Percentiles rank a stretch among this genome's conserved stretches.
phyloP scores from a whole-genome alignment of 1,140 invertebrate species.

The Oncopodura yosiiana region DNA sequence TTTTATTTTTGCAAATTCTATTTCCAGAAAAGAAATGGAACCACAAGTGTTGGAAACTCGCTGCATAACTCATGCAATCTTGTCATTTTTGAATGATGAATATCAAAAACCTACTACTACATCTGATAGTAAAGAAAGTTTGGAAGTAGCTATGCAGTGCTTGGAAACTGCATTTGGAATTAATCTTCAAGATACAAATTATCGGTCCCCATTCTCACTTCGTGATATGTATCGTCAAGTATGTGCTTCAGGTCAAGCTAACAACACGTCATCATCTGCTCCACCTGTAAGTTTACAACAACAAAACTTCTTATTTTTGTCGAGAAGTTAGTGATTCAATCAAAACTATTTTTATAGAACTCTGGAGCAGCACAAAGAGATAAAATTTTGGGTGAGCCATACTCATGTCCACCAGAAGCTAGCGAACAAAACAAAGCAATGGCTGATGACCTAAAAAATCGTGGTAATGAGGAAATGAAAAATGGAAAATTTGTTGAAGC shows the following conservation, averaged over 20 bases:
- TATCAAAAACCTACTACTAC: constrained; percentile 27
- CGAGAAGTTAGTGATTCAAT: not conserved
- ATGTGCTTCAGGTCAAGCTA: not conserved
- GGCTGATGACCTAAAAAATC: constrained; percentile 66
- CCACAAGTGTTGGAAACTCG: constrained; percentile 3
- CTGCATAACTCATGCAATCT: constrained; percentile 10
- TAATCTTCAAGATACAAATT: constrained; percentile 38
- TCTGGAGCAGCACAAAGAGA: not conserved
- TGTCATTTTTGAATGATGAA: constrained; percentile 30
- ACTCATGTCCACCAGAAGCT: constrained; percentile 35
- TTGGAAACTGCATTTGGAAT: constrained; percentile 67
- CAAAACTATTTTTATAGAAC: not conserved
- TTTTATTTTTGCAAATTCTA: not conserved
- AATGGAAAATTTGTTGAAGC: constrained; percentile 66
- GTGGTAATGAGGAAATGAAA: constrained; percentile 82
- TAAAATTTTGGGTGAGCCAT: not conserved
- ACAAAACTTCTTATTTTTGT: no score
- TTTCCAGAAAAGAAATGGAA: not conserved
- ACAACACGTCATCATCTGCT: not conserved
- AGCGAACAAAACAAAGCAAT: constrained; percentile 49
- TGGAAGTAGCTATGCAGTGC: constrained; percentile 75
- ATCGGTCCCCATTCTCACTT: constrained; percentile 26
- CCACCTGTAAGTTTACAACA: not conserved
- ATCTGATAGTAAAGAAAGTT: constrained; percentile 62
- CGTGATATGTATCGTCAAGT: constrained; percentile 3